Evolutionary conservation across 2,888 invertebrate species (phyloP), one percentile per base, ranked within the genome.

Genomic region (Unio pictorum): DNA sequence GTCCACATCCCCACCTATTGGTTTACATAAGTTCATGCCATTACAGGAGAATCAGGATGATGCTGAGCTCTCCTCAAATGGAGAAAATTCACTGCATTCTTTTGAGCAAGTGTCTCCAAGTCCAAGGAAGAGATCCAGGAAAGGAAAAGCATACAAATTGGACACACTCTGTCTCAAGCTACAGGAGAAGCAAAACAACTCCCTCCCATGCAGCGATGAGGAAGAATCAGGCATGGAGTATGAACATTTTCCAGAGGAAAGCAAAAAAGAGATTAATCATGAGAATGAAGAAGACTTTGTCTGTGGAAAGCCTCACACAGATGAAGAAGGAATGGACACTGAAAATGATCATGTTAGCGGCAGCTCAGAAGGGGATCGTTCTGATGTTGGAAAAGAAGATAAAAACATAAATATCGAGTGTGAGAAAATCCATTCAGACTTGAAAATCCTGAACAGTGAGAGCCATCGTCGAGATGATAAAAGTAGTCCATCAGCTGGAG

Each of bases 111-210:
- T 74, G 15, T 76, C 76, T 17, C 80, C 92, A 1, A 91, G 91
- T 56, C 84, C 85, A n/a, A 74, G 89, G 3, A 93, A 93, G 82
- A 93, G 93, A 81, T 92, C 96, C 30, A 93, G 97, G 80, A 98
- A 97, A 90, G 96, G 96, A 0, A 94, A 94, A 65, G 95, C 96
- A 0, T 94, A 94, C 83, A 96, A 95, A 83, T 90, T 97, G 67
- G 95, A 96, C 76, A 84, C 84, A 1, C 74, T 87, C 18, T 88
- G 87, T 71, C 77, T 87, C 75, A 87, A 88, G 69, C 76, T 88
- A 17, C 88, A 88, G 67, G 85, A 85, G 63, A 82, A 81, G 68
- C 77, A 82, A 45, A 63, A 69, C n/a, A 55, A 59, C 23, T 67
- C 63, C 20, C 66, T 70, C 1, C 68, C 67, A 20, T 54, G 61